Conservation (phyloP, 2,113 vertebrate species). For the Cottus gobio region DNA sequence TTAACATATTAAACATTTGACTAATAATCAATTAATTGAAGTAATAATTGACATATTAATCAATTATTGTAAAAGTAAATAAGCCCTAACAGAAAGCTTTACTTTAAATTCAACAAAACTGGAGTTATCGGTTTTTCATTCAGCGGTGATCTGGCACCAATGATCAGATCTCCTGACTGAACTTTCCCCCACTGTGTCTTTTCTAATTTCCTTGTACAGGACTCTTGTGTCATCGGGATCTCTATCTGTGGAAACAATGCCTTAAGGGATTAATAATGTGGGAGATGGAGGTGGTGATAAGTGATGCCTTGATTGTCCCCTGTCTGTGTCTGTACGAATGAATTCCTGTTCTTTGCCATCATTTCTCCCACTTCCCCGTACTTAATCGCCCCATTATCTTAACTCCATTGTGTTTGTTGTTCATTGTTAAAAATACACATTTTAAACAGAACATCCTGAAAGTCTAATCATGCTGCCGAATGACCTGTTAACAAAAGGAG, state of each 20-base stretch:
- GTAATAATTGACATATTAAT: background rate
- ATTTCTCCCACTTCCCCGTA: conserved; percentile 19
- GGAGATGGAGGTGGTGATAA: conserved; percentile 63
- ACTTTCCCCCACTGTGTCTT: conserved; percentile 43
- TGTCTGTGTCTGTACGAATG: conserved; percentile 55
- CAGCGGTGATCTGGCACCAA: background rate
- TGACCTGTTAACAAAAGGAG: conserved; percentile 13
- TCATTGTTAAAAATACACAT: conserved; percentile 36
- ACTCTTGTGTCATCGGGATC: conserved; percentile 44
- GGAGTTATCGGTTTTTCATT: conserved; percentile 15
- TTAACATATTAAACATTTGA: too few relatives aligned
- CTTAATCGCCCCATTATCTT: conserved; percentile 39
- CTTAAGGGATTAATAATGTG: conserved; percentile 65
- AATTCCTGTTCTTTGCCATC: conserved; percentile 49
- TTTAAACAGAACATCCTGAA: conserved; percentile 36
- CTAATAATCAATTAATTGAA: background rate
- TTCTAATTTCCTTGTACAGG: conserved; percentile 71
- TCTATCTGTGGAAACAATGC: conserved; percentile 58
- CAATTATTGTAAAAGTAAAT: too few relatives aligned
- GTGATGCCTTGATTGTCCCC: conserved; percentile 48
- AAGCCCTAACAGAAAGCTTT: background rate
- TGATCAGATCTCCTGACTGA: conserved; percentile 44
- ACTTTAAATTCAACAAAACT: background rate
- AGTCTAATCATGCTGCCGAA: conserved; percentile 9
- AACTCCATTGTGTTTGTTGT: conserved; percentile 37